phyloP scores from a whole-genome alignment of 1,140 invertebrate species.

The Sinella curviseta region DNA sequence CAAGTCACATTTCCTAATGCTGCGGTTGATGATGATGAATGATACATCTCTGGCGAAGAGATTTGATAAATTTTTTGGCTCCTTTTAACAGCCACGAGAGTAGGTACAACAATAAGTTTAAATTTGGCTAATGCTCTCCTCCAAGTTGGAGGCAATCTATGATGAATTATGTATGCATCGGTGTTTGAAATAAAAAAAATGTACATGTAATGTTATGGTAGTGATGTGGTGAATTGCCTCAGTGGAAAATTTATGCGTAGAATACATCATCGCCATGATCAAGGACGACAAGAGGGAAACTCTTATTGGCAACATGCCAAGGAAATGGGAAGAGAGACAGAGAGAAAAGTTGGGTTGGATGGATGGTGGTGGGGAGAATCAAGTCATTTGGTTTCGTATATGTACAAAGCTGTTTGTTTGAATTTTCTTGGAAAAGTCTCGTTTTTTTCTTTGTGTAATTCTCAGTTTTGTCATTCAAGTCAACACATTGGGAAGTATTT shows the following conservation, averaged over 20 bases:
- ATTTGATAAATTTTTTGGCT: background rate
- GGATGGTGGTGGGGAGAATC: too few relatives aligned
- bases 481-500: too few relatives aligned
- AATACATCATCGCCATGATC: background rate
- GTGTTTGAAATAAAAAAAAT: background rate
- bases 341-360: background rate
- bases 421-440: too few relatives aligned
- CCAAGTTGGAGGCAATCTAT: too few relatives aligned
- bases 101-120: background rate
- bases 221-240: background rate
- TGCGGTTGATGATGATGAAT: too few relatives aligned
- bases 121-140: too few relatives aligned
- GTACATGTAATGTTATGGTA: too few relatives aligned
- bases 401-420: too few relatives aligned
- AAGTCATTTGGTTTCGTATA: too few relatives aligned
- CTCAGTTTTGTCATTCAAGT: too few relatives aligned
- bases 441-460: too few relatives aligned
- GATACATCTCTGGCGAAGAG: background rate
- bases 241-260: background rate
- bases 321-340: background rate
- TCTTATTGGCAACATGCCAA: background rate
- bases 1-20: background rate
- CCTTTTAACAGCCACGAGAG: background rate
- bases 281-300: background rate
- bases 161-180: background rate